Conservation (phyloP, 2,797 vertebrate genomes). For the Scomberomorus guttatus region DNA sequence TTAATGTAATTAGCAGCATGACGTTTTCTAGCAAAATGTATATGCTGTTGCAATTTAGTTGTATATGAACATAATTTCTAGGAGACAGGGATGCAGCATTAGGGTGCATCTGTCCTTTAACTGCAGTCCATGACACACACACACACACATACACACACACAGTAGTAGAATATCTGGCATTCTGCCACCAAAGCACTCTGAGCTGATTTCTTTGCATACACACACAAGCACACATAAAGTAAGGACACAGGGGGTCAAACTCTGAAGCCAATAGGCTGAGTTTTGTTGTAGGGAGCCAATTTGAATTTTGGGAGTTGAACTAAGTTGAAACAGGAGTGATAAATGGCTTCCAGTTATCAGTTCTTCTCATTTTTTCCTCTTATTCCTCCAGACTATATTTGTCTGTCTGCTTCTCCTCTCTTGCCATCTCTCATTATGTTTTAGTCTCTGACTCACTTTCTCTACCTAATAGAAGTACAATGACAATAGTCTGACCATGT, state of each 20-base stretch:
- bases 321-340: slow-evolving; percentile 17
- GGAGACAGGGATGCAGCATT: too few relatives aligned
- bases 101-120: slow-evolving; percentile 17
- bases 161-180: slow-evolving; percentile 39
- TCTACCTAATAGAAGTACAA: background rate
- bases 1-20: too few relatives aligned
- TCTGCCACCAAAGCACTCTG: slow-evolving; percentile 66
- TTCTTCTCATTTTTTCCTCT: background rate
- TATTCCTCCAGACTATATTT: background rate
- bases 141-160: slow-evolving; percentile 12
- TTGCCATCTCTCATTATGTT: slow-evolving; percentile 3
- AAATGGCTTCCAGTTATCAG: slow-evolving; percentile 15
- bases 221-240: slow-evolving; percentile 22
- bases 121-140: background rate
- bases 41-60: too few relatives aligned
- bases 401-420: background rate
- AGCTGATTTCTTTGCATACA: slow-evolving; percentile 36
- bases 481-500: background rate
- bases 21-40: too few relatives aligned
- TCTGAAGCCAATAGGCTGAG: background rate
- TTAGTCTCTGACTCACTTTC: slow-evolving; percentile 3
- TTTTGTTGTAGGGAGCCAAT: slow-evolving; percentile 22
- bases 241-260: slow-evolving; percentile 42
- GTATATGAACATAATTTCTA: too few relatives aligned
- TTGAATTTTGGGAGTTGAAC: slow-evolving; percentile 10